Conservation (phyloP, 2,113 vertebrate species). For the Felis chaus region DNA sequence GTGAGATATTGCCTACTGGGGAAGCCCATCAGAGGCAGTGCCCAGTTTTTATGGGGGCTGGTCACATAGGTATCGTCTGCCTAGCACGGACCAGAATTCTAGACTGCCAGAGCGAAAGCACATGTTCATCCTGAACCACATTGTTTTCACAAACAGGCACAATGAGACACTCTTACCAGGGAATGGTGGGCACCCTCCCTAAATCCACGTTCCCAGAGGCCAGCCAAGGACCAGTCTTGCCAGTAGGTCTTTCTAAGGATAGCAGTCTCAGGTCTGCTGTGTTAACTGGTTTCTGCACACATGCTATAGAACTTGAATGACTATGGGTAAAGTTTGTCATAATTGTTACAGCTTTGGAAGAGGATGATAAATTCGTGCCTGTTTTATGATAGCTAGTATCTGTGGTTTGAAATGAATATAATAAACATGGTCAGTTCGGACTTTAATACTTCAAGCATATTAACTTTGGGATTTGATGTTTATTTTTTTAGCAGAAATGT, state of each 20-base stretch:
- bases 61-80: background rate
- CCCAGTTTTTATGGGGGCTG: background rate
- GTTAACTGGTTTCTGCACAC: background rate
- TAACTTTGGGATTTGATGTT: background rate
- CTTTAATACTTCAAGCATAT: background rate
- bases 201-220: background rate
- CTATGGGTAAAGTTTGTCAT: background rate
- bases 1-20: background rate
- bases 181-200: background rate
- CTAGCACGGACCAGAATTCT: background rate
- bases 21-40: background rate
- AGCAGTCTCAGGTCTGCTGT: background rate
- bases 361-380: background rate
- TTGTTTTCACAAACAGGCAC: background rate
- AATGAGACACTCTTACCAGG: background rate
- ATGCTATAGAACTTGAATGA: background rate
- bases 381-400: background rate
- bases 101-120: background rate
- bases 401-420: background rate
- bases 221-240: background rate
- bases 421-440: background rate
- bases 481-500: background rate
- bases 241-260: background rate
- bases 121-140: background rate
- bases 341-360: constrained; percentile 27